phyloP scores from a whole-genome alignment of 2,797 vertebrate species.

The Neosilurus mollespiculum region DNA sequence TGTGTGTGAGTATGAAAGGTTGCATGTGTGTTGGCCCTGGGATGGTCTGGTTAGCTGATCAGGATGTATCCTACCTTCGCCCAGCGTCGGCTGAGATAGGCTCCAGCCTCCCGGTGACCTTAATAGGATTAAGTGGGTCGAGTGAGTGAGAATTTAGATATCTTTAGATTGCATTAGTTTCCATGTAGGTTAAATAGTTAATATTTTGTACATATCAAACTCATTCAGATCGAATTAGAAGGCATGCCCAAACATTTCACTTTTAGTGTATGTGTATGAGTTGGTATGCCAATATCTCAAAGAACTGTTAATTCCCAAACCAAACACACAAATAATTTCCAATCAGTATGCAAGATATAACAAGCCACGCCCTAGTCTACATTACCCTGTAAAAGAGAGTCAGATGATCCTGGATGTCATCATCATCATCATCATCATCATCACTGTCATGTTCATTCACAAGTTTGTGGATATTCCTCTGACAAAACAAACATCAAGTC shows the following conservation, averaged over 20 bases:
- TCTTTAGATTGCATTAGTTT: background rate
- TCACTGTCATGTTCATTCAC: slow-evolving; percentile 29
- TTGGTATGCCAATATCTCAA: too few species aligned
- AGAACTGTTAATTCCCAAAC: background rate
- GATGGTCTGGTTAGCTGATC: too few species aligned
- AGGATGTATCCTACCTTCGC: too few species aligned
- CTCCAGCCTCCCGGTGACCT: too few species aligned
- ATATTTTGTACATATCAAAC: too few species aligned
- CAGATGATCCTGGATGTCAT: slow-evolving; percentile 57
- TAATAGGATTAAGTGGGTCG: too few species aligned
- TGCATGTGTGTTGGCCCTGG: too few species aligned
- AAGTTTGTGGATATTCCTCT: slow-evolving; percentile 32
- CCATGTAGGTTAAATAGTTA: background rate
- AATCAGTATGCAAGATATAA: background rate
- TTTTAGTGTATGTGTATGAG: background rate
- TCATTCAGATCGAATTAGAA: too few species aligned
- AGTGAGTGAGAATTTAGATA: too few species aligned
- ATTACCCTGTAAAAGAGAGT: slow-evolving; percentile 60
- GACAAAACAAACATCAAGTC: slow-evolving; percentile 39
- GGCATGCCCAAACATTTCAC: too few species aligned
- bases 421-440: slow-evolving; percentile 58
- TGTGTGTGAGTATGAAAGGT: too few species aligned
- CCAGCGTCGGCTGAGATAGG: too few species aligned
- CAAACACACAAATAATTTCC: background rate
- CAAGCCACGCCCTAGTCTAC: slow-evolving; percentile 55